Percentiles rank a stretch among this genome's conserved stretches.
Conservation (phyloP, 1,140 invertebrate species). For the Harlomillsia oculata region DNA sequence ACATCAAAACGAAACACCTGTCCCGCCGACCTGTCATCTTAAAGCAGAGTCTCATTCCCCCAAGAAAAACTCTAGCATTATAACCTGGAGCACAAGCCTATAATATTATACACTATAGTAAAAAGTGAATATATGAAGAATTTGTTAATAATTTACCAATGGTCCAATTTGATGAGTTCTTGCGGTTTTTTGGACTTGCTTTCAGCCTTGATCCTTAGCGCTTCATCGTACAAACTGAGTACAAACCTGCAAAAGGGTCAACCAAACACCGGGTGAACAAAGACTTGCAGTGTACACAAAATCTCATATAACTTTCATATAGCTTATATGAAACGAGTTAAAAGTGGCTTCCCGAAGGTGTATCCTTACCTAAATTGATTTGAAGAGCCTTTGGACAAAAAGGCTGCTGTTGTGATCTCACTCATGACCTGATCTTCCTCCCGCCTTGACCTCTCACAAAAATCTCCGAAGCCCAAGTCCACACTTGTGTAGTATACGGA, state of each 20-base stretch:
- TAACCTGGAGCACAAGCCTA: too few species aligned
- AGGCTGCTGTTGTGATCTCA: slow-evolving; percentile 32
- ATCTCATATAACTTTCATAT: neutral
- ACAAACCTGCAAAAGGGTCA: slow-evolving; percentile 47
- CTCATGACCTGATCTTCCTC: slow-evolving; percentile 29
- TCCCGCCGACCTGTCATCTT: too few species aligned
- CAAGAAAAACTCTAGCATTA: too few species aligned
- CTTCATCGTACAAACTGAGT: slow-evolving; percentile 76
- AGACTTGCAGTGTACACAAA: neutral
- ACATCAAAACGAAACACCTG: too few species aligned
- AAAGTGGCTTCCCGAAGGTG: neutral
- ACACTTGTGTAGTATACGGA: too few species aligned
- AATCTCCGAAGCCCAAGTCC: too few species aligned
- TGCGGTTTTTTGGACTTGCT: slow-evolving; percentile 80
- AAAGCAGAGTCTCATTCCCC: too few species aligned
- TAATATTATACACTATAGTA: too few species aligned
- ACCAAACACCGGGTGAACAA: neutral
- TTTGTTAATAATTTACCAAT: slow-evolving; percentile 63
- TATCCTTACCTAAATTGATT: slow-evolving; percentile 26
- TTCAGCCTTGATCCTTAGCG: slow-evolving; percentile 73
- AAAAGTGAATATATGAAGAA: too few species aligned
- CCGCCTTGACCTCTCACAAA: too few species aligned
- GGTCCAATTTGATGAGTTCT: slow-evolving; percentile 83
- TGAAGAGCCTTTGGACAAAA: slow-evolving; percentile 26
- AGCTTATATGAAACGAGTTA: neutral